A percentile compares a stretch with the other conserved stretches of the same genome.
phyloP scores from a whole-genome alignment of 2,888 invertebrate genomes.

The Chloroclystis v-ata region DNA sequence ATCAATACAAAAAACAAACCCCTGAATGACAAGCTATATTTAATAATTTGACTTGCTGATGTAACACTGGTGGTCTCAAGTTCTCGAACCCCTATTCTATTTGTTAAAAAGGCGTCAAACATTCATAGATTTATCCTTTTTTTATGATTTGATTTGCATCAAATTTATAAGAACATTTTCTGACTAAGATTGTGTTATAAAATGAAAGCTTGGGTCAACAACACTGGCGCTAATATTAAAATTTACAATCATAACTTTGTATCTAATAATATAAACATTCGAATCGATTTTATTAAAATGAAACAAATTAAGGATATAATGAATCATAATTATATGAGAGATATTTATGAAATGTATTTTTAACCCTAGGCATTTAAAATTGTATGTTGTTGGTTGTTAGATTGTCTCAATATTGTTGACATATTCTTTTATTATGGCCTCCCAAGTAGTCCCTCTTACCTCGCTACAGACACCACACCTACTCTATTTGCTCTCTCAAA shows the following conservation, averaged over 20 bases:
- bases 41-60: constrained; percentile 64
- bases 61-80: constrained; percentile 64
- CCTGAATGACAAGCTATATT: constrained; percentile 54
- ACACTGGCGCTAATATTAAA: too few species aligned
- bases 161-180: neutral
- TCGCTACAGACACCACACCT: constrained; percentile 53
- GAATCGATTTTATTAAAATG: too few species aligned
- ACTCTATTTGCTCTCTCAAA: constrained; percentile 56
- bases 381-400: too few species aligned
- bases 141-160: constrained; percentile 26
- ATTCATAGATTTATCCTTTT: constrained; percentile 29
- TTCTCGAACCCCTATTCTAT: constrained; percentile 37
- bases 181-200: neutral
- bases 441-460: constrained; percentile 47
- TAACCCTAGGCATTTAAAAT: too few species aligned
- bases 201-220: neutral
- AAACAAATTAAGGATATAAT: too few species aligned
- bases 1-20: constrained; percentile 31
- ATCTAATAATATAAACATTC: too few species aligned
- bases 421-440: constrained; percentile 31
- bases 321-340: too few species aligned
- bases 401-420: too few species aligned
- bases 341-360: too few species aligned
- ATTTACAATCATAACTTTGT: too few species aligned
- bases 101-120: constrained; percentile 50